Evolutionary conservation across 2,113 vertebrate genomes (phyloP).

Genomic region (Isurus oxyrinchus): DNA sequence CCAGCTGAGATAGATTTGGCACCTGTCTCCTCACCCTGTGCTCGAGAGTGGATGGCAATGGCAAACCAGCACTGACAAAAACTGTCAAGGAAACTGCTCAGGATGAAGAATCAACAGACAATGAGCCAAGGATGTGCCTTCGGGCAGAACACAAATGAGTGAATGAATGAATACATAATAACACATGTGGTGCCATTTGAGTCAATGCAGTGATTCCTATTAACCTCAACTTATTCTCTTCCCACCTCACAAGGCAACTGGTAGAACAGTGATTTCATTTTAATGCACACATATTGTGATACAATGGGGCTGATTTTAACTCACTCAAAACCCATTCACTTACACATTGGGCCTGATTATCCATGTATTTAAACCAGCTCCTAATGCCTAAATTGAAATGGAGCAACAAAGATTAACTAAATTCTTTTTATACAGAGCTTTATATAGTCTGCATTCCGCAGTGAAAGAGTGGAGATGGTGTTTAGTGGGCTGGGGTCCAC

Average conservation of each 20-base stretch:
- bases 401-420: background rate
- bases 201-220: background rate
- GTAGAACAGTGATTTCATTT: background rate
- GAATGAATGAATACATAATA: background rate
- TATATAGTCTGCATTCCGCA: background rate
- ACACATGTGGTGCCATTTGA: background rate
- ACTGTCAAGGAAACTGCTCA: too few relatives aligned
- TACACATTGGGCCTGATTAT: too few relatives aligned
- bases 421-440: background rate
- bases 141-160: too few relatives aligned
- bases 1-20: too few relatives aligned
- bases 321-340: background rate
- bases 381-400: background rate
- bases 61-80: too few relatives aligned
- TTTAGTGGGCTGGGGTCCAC: too few relatives aligned
- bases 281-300: background rate
- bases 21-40: too few relatives aligned
- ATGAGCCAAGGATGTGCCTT: too few relatives aligned
- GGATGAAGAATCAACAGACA: too few relatives aligned
- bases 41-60: too few relatives aligned
- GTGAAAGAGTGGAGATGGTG: background rate
- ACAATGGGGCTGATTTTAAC: background rate
- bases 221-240: background rate
- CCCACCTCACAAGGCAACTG: background rate
- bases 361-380: too few relatives aligned